Evolutionary conservation across 2,113 vertebrate species (phyloP).

Genomic region (Malurus cyaneus): DNA sequence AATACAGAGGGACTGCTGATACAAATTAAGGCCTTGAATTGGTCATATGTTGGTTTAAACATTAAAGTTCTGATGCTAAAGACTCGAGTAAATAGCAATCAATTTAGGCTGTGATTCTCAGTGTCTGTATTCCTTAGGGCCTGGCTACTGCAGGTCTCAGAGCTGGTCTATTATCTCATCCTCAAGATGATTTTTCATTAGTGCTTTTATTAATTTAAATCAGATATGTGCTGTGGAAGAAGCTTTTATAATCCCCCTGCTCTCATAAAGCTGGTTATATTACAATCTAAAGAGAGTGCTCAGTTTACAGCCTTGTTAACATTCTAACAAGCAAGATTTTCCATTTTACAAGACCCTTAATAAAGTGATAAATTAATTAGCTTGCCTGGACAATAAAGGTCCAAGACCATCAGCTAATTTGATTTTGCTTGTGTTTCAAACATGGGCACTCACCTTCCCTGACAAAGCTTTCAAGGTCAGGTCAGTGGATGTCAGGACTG

Average conservation of each 20-base stretch:
- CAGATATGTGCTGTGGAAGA: neutral
- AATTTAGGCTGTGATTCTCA: neutral
- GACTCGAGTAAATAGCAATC: neutral
- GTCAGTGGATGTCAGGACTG: neutral
- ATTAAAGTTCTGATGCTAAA: neutral
- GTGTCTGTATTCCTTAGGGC: neutral
- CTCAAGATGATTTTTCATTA: constrained; percentile 29
- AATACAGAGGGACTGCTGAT: neutral
- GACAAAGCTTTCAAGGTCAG: neutral
- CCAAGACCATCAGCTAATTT: neutral
- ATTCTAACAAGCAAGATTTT: constrained; percentile 21
- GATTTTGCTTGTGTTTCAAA: neutral
- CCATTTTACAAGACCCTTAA: constrained; percentile 7
- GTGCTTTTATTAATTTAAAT: constrained; percentile 49
- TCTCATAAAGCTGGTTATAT: constrained; percentile 31
- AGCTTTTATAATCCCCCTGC: constrained; percentile 8
- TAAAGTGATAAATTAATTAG: constrained; percentile 47
- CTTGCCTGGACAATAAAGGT: constrained; percentile 2
- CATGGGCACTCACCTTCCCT: rapidly evolving
- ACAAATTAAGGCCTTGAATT: neutral
- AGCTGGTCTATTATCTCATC: constrained; percentile 6
- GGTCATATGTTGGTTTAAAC: neutral
- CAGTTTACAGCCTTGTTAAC: constrained; percentile 44
- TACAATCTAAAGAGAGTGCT: constrained; percentile 5
- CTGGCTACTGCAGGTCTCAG: neutral